Evolutionary conservation across 2,797 vertebrate species (phyloP), one percentile per base, ranked within the genome.

Genomic region (Megaceryle alcyon): DNA sequence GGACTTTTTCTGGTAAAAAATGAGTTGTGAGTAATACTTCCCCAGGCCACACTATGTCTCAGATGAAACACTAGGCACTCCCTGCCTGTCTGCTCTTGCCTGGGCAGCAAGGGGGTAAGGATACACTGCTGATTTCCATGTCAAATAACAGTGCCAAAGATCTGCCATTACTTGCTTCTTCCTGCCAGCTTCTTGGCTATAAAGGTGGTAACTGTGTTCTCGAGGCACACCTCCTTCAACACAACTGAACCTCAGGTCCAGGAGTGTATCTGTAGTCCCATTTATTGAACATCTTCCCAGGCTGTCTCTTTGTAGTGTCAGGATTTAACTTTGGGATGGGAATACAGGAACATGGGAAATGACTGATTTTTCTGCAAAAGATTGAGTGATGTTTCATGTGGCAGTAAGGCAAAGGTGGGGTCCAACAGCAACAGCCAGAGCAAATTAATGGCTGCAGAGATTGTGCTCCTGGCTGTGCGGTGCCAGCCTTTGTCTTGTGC

Each of bases 211-310:
- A 71, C 12, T 5, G 4, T 0, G 6, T 26, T 60, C 69, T 91
- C 0, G 0, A n/a, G 51, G 48, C 59, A 33, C 0, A 0, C 28
- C 57, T 83, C 56, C 33, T 83, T 70, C 56, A 71, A 39, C 39
- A 26, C 64, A 18, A 8, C 80, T 37, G 53, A 68, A 41, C 43
- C 57, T 80, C 53, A 53, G n/a, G 23, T 10, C 73, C 70, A 49
- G 31, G 26, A 84, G 44, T 33, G 21, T 2, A 71, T 22, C 51
- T 3, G 2, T 9, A 56, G 26, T 63, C 18, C 15, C 39, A 16
- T 73, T 75, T 59, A 33, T 0, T 10, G 8, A 23, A 57, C 37
- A 14, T 26, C 37, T 18, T 83, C 33, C 25, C 16, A 44, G 2
- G 2, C 6, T 73, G 35, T 44, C 19, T 43, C 31, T 69, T 35